Conservation (phyloP, 2,113 vertebrate species). For the Dromiciops gliroides region DNA sequence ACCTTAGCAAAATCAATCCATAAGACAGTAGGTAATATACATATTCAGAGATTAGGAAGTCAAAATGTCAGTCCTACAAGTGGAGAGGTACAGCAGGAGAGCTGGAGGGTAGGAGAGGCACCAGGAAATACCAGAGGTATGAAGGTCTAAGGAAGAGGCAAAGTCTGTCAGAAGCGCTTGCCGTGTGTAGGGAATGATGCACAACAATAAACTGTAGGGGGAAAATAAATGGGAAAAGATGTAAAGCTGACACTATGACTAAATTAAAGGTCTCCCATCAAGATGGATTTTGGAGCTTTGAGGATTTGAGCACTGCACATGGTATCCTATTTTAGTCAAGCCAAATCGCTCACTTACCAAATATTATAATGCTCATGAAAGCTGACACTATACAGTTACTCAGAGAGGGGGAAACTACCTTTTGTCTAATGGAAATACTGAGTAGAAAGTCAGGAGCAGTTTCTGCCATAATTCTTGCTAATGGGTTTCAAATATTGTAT, state of each 20-base stretch:
- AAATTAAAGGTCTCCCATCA: constrained; percentile 1
- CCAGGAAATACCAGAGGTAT: constrained; percentile 74
- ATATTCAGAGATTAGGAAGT: constrained; percentile 72
- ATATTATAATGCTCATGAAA: background rate
- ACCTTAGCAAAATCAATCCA: constrained; percentile 67
- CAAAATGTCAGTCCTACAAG: constrained; percentile 62
- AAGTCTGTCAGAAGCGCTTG: constrained; percentile 87
- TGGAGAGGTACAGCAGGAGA: constrained; percentile 73
- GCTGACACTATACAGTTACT: background rate
- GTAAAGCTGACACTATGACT: constrained; percentile 32
- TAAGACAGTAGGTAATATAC: constrained; percentile 59
- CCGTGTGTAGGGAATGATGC: constrained; percentile 91
- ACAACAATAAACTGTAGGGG: constrained; percentile 93
- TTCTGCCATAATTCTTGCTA: background rate
- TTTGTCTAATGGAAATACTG: background rate
- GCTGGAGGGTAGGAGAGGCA: constrained; percentile 77
- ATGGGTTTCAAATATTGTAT: background rate
- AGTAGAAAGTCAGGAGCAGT: background rate
- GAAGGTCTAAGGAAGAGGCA: constrained; percentile 79
- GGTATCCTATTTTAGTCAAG: rapidly evolving
- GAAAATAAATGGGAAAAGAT: constrained; percentile 76
- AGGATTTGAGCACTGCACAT: background rate
- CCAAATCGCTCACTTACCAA: background rate
- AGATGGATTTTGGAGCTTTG: background rate
- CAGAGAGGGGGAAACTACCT: background rate